Conservation (phyloP, 2,888 invertebrate species). For the Diabrotica balteata region DNA sequence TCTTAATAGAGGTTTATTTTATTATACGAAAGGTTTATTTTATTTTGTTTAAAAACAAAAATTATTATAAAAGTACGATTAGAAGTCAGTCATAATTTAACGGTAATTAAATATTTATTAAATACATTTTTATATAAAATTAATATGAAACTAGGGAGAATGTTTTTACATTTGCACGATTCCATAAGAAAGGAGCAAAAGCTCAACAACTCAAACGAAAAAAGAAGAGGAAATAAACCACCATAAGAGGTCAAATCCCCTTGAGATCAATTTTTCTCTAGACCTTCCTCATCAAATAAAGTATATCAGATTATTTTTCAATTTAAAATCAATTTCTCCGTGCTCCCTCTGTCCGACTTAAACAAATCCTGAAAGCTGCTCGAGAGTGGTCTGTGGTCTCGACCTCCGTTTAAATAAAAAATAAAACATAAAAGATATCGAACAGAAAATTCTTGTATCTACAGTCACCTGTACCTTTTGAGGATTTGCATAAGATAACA, state of each 20-base stretch:
- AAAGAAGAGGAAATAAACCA: neutral
- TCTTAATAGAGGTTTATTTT: too few relatives aligned
- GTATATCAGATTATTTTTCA: constrained; percentile 20
- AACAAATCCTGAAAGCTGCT: constrained; percentile 19
- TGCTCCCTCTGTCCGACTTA: constrained; percentile 17
- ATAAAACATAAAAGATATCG: neutral
- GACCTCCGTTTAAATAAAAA: neutral
- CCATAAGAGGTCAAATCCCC: neutral
- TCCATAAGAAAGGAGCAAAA: neutral
- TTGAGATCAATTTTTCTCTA: constrained; percentile 5
- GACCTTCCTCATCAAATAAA: constrained; percentile 17
- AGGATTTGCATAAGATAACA: neutral
- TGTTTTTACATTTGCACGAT: too few relatives aligned
- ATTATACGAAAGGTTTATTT: too few relatives aligned
- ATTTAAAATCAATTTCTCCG: constrained; percentile 27
- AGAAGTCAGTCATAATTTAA: too few relatives aligned
- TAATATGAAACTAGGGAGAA: too few relatives aligned
- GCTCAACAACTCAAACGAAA: neutral
- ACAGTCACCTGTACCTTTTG: neutral
- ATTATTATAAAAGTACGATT: too few relatives aligned
- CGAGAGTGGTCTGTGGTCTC: constrained; percentile 1
- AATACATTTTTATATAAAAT: too few relatives aligned
- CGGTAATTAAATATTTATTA: too few relatives aligned
- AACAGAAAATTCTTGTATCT: neutral
- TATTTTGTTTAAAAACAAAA: too few relatives aligned